Conservation (phyloP, 2,888 invertebrate genomes). For the Melitaea athalia region DNA sequence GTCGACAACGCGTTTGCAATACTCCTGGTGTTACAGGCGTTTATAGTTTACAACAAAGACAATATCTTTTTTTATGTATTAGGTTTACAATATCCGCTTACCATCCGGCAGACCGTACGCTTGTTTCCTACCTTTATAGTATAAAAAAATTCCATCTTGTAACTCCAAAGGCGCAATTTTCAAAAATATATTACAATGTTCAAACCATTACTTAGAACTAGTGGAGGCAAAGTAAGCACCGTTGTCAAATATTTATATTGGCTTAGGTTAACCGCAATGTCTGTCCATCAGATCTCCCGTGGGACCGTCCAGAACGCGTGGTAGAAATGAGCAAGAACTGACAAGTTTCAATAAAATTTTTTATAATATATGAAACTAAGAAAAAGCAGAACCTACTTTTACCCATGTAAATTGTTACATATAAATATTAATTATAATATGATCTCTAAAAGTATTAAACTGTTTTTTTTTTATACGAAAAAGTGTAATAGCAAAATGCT, state of each 20-base stretch:
- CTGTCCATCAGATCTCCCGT: slow-evolving; percentile 74
- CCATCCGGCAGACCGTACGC: too few species aligned
- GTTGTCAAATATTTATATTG: slow-evolving; percentile 78
- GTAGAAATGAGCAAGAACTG: slow-evolving; percentile 6
- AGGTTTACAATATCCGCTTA: too few species aligned
- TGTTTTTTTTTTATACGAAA: too few species aligned
- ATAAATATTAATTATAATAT: too few species aligned
- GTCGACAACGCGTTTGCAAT: too few species aligned
- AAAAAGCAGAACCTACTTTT: neutral
- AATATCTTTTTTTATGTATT: too few species aligned
- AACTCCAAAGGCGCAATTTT: neutral
- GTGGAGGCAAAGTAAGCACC: slow-evolving; percentile 50
- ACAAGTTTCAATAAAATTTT: neutral
- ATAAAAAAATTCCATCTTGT: neutral
- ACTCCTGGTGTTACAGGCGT: too few species aligned
- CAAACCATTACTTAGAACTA: slow-evolving; percentile 38
- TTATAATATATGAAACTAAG: neutral
- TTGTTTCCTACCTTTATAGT: too few species aligned
- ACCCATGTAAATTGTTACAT: neutral
- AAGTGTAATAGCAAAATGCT: too few species aligned
- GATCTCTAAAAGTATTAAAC: too few species aligned
- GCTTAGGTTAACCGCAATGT: slow-evolving; percentile 75
- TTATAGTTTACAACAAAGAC: too few species aligned
- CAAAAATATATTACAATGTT: slow-evolving; percentile 22
- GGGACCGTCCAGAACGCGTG: slow-evolving; percentile 68